phyloP scores from a whole-genome alignment of 2,888 invertebrate species.

The Automeris io region DNA sequence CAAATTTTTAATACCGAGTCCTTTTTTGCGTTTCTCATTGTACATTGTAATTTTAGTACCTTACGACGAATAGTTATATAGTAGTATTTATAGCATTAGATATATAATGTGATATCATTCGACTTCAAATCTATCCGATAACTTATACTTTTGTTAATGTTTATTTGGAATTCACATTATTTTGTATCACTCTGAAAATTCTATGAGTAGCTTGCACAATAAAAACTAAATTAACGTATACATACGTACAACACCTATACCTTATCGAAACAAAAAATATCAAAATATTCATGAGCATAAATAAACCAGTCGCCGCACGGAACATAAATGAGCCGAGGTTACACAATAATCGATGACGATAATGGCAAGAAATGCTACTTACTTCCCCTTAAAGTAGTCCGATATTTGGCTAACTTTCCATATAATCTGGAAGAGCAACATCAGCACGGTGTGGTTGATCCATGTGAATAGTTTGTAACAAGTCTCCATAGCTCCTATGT shows the following conservation, averaged over 20 bases:
- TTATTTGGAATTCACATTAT: too few relatives aligned
- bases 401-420: conserved; percentile 72
- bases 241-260: not conserved
- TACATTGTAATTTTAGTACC: too few relatives aligned
- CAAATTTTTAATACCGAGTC: too few relatives aligned
- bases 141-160: too few relatives aligned
- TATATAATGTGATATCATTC: too few relatives aligned
- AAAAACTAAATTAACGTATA: not conserved
- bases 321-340: conserved; percentile 4
- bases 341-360: conserved; percentile 3
- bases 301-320: conserved; percentile 1
- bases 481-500: conserved; percentile 60
- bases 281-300: not conserved
- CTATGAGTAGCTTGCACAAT: too few relatives aligned
- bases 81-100: too few relatives aligned
- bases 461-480: conserved; percentile 68
- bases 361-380: conserved; percentile 30
- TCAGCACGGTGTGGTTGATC: conserved; percentile 65
- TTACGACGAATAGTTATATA: too few relatives aligned
- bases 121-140: too few relatives aligned
- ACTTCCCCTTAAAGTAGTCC: conserved; percentile 66
- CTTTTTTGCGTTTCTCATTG: too few relatives aligned
- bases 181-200: too few relatives aligned
- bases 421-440: conserved; percentile 68
- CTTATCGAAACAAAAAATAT: not conserved